Base-by-base conservation (phyloP, 2,888 invertebrate genomes). In the Acrobasis repandana region DNA sequence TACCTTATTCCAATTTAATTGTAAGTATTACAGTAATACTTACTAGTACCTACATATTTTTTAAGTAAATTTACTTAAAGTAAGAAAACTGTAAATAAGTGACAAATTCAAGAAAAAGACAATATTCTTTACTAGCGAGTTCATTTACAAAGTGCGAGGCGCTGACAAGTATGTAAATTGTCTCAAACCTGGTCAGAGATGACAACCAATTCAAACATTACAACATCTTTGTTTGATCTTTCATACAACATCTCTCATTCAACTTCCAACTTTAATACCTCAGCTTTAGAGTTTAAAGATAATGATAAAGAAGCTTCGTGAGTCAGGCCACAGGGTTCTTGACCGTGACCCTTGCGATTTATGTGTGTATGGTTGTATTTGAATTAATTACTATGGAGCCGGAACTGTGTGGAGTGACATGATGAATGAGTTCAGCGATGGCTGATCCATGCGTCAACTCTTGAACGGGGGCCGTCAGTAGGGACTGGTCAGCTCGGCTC, bases 301-400 rank as follows among this genome's bases (percentile, higher is more conserved):
- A 36, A 9, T 6, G 2, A 0, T 43, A 0, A 36, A 36, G 36
- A 4, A 15, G 52, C 51, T 34, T 51, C 36, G 52, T 52, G 52
- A 52, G 15, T 52, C 52, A 52, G 33, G 36, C 43, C 2, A 10
- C 43, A 43, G 43, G 52, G 36, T 52, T 52, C 10, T 52, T 52
- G 52, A 52, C 52, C 52, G 11, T 52, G 52, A 52, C 52, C 52
- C 52, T 36, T 36, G 52, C 52, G 36, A 52, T 52, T 36, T 52
- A 52, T 52, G 16, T 52, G 52, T 34, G 16, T n/a, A n/a, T 16
- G 33, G n/a, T 52, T 15, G 36, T 15, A 36, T n/a, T n/a, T 16
- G 52, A 36, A 51, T 51, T 51, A 50, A 50, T 50, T 49, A 36
- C 36, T 14, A 33, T 36, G 34, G 3, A 52, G 36, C 11, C 52